Conservation (phyloP, 53 echinoderm and acorn worm species). For the Antedon mediterranea region DNA sequence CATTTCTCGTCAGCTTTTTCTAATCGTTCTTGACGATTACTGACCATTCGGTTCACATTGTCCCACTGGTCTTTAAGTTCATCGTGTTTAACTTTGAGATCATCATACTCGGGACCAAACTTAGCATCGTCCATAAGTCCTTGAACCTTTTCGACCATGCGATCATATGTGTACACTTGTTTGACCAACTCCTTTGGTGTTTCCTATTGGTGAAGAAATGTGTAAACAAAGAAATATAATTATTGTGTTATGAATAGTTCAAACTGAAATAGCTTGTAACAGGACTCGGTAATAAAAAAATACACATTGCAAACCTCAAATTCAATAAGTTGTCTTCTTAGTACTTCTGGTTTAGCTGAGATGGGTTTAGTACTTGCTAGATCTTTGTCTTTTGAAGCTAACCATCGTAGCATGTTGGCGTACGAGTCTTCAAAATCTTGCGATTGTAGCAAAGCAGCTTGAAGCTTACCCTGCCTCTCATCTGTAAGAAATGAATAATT, state of each 20-base stretch:
- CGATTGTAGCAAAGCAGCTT: constrained; percentile 85
- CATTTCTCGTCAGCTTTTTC: constrained; percentile 56
- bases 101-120: constrained; percentile 48
- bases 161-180: constrained; percentile 93
- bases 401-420: constrained; percentile 67
- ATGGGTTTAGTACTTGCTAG: constrained; percentile 60
- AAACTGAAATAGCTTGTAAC: no score
- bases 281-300: background rate
- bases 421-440: constrained; percentile 94
- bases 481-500: constrained; percentile 58
- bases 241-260: no score
- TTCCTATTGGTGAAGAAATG: constrained; percentile 30
- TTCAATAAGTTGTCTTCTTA: constrained; percentile 68
- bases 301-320: constrained; percentile 55
- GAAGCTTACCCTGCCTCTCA: constrained; percentile 93
- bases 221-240: no score
- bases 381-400: constrained; percentile 72
- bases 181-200: constrained; percentile 92
- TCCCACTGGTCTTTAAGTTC: constrained; percentile 61
- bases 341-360: constrained; percentile 92
- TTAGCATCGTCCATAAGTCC: constrained; percentile 65
- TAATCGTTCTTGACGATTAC: constrained; percentile 52
- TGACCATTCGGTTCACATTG: constrained; percentile 45
- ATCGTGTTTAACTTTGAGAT: constrained; percentile 65
- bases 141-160: constrained; percentile 76